These are phyloP conservation scores for Trachymyrmex septentrionalis DNA, from an alignment of 1,140 invertebrate species.

Conservation along the genomic window DNA sequence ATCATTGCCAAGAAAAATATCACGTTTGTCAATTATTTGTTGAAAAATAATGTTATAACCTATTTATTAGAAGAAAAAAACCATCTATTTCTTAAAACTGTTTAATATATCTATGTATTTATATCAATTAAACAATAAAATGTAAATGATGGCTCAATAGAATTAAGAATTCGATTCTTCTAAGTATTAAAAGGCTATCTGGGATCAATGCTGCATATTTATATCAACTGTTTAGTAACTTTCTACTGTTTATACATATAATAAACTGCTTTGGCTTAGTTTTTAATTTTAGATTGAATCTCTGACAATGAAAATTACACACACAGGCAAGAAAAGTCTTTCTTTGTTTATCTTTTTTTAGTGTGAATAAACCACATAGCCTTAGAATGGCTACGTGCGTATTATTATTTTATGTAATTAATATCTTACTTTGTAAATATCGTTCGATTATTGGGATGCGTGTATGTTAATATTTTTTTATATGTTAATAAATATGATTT, in stretches of 20 bases:
- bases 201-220: no score
- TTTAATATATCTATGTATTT: not conserved
- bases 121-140: no score
- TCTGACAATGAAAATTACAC: not conserved
- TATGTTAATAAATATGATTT: slow-evolving; percentile 70
- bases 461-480: slow-evolving; percentile 71
- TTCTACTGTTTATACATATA: not conserved
- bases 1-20: not conserved
- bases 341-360: not conserved
- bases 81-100: not conserved
- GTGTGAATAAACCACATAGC: not conserved
- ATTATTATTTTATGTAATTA: slow-evolving; percentile 60
- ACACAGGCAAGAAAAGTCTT: not conserved
- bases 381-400: not conserved
- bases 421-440: slow-evolving; percentile 70
- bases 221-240: no score
- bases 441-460: slow-evolving; percentile 39
- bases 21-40: not conserved
- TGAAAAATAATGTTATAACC: not conserved
- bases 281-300: slow-evolving; percentile 1
- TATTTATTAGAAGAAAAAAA: not conserved
- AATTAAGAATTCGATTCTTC: no score
- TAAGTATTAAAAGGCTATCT: no score
- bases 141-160: no score
- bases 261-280: not conserved